A percentile compares a stretch with the other conserved stretches of the same genome.
phyloP scores from a whole-genome alignment of 2,888 invertebrate genomes.

The Orchesellides sinensis region DNA sequence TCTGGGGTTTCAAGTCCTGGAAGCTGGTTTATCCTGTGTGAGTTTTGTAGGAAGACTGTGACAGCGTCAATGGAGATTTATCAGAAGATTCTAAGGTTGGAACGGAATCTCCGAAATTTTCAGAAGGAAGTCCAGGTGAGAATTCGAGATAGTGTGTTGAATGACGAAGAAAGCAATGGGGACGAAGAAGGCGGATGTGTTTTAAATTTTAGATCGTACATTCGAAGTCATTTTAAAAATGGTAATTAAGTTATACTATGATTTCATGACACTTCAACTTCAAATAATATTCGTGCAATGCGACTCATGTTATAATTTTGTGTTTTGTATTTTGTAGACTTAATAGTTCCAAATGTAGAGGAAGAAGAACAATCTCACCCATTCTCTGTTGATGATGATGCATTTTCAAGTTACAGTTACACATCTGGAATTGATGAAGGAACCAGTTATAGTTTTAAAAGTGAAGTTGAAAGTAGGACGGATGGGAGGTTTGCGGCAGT shows the following conservation, averaged over 20 bases:
- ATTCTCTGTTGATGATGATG: too few species aligned
- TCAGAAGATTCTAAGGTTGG: not conserved
- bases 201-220: not conserved
- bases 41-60: not conserved
- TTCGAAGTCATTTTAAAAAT: constrained; percentile 1
- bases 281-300: too few species aligned
- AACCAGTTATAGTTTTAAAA: too few species aligned
- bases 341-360: too few species aligned
- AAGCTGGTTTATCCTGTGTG: constrained; percentile 26
- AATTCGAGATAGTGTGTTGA: not conserved
- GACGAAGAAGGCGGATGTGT: not conserved
- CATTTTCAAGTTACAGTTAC: too few species aligned
- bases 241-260: too few species aligned
- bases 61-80: constrained; percentile 12
- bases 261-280: not conserved
- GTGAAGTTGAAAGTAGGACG: too few species aligned
- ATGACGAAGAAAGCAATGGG: not conserved
- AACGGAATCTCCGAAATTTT: not conserved
- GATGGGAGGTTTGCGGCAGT: too few species aligned
- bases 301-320: too few species aligned
- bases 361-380: too few species aligned
- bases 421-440: too few species aligned
- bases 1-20: not conserved
- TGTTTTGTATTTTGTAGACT: too few species aligned
- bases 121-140: not conserved